phyloP scores from a whole-genome alignment of 2,888 invertebrate species.

The Ommatoiulus sabulosus region DNA sequence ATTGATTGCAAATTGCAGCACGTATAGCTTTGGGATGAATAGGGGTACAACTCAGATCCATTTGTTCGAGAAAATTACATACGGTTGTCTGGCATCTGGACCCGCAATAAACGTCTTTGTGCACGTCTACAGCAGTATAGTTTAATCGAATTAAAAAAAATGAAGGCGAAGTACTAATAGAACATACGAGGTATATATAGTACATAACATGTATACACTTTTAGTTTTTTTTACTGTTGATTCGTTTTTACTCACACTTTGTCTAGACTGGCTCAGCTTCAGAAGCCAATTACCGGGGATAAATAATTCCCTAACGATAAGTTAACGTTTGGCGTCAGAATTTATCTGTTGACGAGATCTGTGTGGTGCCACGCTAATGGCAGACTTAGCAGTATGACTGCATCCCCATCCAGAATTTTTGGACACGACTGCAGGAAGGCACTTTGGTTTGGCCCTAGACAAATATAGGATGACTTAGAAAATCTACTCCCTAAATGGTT shows the following conservation, averaged over 20 bases:
- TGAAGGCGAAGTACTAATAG: too few species aligned
- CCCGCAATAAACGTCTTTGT: too few species aligned
- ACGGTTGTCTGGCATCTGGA: too few species aligned
- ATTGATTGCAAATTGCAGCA: neutral
- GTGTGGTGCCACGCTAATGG: neutral
- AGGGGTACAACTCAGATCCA: neutral
- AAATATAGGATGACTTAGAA: neutral
- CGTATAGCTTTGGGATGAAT: neutral
- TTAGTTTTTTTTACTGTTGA: neutral
- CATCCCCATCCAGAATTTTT: neutral
- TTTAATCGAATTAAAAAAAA: too few species aligned
- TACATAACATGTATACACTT: too few species aligned
- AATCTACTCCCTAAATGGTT: neutral
- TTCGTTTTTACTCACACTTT: neutral
- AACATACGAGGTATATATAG: too few species aligned
- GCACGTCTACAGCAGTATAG: too few species aligned
- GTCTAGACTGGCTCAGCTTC: neutral
- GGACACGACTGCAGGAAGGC: neutral
- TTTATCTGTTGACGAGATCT: neutral
- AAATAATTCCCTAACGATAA: neutral
- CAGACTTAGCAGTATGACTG: neutral
- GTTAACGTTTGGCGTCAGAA: neutral
- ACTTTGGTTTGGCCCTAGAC: neutral
- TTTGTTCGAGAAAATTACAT: neutral
- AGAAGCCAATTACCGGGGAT: neutral